These are phyloP conservation scores for Octopus bimaculoides DNA, from an alignment of 1,140 invertebrate genomes.

Conservation along the genomic window DNA sequence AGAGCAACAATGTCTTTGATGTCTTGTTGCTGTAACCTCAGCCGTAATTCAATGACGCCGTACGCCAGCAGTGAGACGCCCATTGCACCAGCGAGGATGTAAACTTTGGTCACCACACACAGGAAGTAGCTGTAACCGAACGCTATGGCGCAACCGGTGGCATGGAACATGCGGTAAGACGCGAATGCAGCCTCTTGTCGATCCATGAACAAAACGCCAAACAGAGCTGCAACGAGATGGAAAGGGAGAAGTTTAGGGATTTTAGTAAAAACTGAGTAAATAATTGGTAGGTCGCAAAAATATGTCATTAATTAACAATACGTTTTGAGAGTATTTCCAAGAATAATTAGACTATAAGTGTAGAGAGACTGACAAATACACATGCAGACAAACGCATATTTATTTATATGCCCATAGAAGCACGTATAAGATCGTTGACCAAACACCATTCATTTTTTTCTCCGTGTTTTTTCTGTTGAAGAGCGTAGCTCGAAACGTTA, in stretches of 20 bases:
- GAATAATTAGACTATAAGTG: too few relatives aligned
- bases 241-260: not conserved
- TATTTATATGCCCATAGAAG: too few relatives aligned
- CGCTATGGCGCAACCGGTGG: conserved; percentile 50
- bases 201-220: conserved; percentile 51
- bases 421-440: too few relatives aligned
- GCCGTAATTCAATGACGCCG: conserved; percentile 50
- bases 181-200: conserved; percentile 54
- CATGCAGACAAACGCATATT: too few relatives aligned
- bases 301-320: too few relatives aligned
- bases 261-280: too few relatives aligned
- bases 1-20: conserved; percentile 52
- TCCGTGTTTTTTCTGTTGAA: too few relatives aligned
- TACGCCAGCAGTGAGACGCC: conserved; percentile 42
- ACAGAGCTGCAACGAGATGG: conserved; percentile 44
- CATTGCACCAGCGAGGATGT: conserved; percentile 43
- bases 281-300: too few relatives aligned
- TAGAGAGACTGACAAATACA: too few relatives aligned
- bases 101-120: conserved; percentile 53
- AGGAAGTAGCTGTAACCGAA: conserved; percentile 55
- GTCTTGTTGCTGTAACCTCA: conserved; percentile 50
- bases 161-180: conserved; percentile 53
- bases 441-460: too few relatives aligned
- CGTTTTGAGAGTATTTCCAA: too few relatives aligned
- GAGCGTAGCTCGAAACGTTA: too few relatives aligned